Evolutionary conservation across 2,888 invertebrate species (phyloP).

Genomic region (Piscicola geometra): DNA sequence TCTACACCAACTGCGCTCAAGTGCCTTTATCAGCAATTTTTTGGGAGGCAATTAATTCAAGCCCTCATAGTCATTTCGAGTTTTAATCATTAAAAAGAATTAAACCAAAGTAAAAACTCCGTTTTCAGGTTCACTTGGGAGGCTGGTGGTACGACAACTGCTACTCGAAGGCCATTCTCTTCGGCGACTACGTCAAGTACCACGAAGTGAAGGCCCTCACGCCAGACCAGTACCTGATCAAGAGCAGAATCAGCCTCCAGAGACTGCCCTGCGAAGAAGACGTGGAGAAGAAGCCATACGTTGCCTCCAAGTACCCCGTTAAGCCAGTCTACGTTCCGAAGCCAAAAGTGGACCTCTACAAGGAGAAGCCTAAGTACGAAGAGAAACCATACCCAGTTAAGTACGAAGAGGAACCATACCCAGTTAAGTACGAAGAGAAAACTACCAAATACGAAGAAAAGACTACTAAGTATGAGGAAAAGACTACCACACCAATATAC

Average conservation of each 20-base stretch:
- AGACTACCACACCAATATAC: too few relatives aligned
- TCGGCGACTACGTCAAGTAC: constrained; percentile 33
- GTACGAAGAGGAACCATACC: too few relatives aligned
- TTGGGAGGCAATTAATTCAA: neutral
- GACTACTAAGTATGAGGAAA: too few relatives aligned
- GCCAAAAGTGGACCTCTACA: constrained; percentile 8
- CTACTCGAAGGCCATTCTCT: constrained; percentile 26
- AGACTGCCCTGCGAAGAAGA: constrained; percentile 25
- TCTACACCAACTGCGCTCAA: constrained; percentile 37
- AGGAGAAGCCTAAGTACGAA: too few relatives aligned
- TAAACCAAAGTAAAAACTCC: too few relatives aligned
- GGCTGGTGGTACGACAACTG: constrained; percentile 36
- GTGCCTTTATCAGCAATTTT: neutral
- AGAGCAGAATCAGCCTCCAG: constrained; percentile 17
- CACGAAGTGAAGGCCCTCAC: constrained; percentile 25
- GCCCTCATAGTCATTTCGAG: too few relatives aligned
- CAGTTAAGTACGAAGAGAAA: too few relatives aligned
- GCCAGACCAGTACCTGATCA: constrained; percentile 31
- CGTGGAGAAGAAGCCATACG: constrained; percentile 19
- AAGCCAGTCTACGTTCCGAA: neutral
- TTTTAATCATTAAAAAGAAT: too few relatives aligned
- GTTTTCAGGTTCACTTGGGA: constrained; percentile 21
- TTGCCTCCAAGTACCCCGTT: neutral
- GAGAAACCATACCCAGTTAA: neutral
- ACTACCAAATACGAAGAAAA: too few relatives aligned